phyloP scores from a whole-genome alignment of 2,113 vertebrate genomes.

The Cyanoramphus novaezelandiae region DNA sequence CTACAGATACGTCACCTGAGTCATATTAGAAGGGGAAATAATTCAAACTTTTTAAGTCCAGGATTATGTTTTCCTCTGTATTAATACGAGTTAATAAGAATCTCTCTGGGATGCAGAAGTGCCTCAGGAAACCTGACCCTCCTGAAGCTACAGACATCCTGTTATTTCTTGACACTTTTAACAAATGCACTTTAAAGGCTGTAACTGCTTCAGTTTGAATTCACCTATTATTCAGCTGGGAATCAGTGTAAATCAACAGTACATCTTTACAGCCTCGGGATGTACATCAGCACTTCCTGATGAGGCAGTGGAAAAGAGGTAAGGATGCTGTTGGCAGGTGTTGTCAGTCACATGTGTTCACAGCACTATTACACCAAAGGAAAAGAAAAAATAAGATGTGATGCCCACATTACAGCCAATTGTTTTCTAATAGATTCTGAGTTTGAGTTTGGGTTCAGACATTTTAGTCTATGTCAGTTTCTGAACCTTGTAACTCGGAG shows the following conservation, averaged over 20 bases:
- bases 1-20: background rate
- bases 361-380: background rate
- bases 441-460: background rate
- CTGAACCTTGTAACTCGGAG: background rate
- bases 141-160: background rate
- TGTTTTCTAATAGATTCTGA: background rate
- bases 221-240: background rate
- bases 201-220: background rate
- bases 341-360: background rate
- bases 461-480: background rate
- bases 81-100: background rate
- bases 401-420: background rate
- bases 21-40: background rate
- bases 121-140: background rate
- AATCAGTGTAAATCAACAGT: background rate
- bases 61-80: background rate
- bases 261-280: background rate
- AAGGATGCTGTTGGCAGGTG: background rate
- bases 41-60: background rate
- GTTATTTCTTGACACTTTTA: background rate
- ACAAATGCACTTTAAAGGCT: background rate
- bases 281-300: background rate
- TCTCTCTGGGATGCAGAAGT: background rate
- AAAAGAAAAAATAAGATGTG: background rate
- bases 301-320: background rate